A percentile compares a stretch with the other conserved stretches of the same genome.
These are phyloP conservation scores for Drosophila lutescens DNA, from an alignment of 2,888 invertebrate species.

Conservation along the genomic window DNA sequence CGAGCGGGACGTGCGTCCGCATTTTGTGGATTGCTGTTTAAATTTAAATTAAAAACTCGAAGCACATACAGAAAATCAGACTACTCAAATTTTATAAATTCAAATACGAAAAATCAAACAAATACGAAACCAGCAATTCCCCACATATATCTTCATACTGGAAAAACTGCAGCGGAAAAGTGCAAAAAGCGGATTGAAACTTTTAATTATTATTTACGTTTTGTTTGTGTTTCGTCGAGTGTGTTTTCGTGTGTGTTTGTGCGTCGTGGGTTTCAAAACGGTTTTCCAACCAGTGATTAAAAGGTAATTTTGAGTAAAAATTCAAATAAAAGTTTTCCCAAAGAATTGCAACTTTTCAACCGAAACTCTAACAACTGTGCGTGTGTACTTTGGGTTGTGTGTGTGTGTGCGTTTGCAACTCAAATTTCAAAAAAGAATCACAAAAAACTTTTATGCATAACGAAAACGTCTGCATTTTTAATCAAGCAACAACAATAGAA, in stretches of 20 bases:
- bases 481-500: slow-evolving; percentile 68
- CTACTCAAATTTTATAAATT: slow-evolving; percentile 36
- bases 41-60: too few relatives aligned
- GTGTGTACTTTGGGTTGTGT: slow-evolving; percentile 18
- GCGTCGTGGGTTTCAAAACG: slow-evolving; percentile 20
- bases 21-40: too few relatives aligned
- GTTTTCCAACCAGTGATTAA: slow-evolving; percentile 63
- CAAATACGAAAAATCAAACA: neutral
- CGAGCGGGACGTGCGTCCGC: too few relatives aligned
- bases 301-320: slow-evolving; percentile 55
- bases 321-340: neutral
- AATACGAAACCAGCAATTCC: slow-evolving; percentile 23
- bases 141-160: slow-evolving; percentile 37
- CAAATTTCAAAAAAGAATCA: slow-evolving; percentile 50
- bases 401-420: slow-evolving; percentile 45
- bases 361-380: neutral
- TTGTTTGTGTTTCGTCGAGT: slow-evolving; percentile 55
- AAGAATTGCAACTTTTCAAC: neutral
- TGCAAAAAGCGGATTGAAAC: slow-evolving; percentile 35
- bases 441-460: slow-evolving; percentile 56
- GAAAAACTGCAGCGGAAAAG: slow-evolving; percentile 33
- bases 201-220: slow-evolving; percentile 69
- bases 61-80: too few relatives aligned
- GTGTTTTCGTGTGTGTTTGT: neutral
- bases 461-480: slow-evolving; percentile 69